Percentiles rank a stretch among this genome's conserved stretches.
phyloP scores from a whole-genome alignment of 37 sponge, comb jelly and placozoan species.

The Petrosia ficiformis region DNA sequence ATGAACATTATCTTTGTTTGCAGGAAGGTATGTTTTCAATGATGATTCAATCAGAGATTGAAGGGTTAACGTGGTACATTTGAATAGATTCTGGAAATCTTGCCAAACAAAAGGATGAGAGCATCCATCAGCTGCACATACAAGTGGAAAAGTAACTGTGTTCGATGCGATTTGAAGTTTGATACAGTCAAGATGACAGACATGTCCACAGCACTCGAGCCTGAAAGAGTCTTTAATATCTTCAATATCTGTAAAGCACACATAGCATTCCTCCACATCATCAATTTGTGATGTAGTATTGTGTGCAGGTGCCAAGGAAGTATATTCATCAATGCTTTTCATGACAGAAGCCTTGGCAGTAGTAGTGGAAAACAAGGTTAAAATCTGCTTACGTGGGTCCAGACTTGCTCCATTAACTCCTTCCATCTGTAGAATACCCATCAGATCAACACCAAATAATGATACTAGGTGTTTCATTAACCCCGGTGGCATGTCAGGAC shows the following conservation, averaged over 20 bases:
- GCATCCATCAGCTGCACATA: constrained; percentile 65
- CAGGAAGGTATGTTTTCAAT: constrained; percentile 9
- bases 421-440: not conserved
- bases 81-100: constrained; percentile 56
- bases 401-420: constrained; percentile 29
- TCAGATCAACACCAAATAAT: constrained; percentile 34
- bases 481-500: constrained; percentile 38
- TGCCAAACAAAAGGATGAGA: constrained; percentile 51
- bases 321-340: constrained; percentile 4
- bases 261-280: constrained; percentile 34
- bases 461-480: constrained; percentile 50
- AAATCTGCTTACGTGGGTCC: constrained; percentile 20
- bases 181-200: constrained; percentile 59
- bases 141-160: constrained; percentile 42
- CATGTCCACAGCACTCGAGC: constrained; percentile 72
- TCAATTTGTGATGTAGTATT: not conserved
- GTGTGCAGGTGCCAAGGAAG: not conserved
- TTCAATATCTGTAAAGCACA: constrained; percentile 8
- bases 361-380: constrained; percentile 32
- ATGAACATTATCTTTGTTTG: constrained; percentile 11
- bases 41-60: constrained; percentile 22
- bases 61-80: constrained; percentile 5
- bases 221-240: constrained; percentile 4
- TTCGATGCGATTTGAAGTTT: constrained; percentile 29
- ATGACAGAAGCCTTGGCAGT: not conserved